Evolutionary conservation across 2,113 vertebrate genomes (phyloP), one percentile per base, ranked within the genome.

Genomic region (Ornithorhynchus anatinus): DNA sequence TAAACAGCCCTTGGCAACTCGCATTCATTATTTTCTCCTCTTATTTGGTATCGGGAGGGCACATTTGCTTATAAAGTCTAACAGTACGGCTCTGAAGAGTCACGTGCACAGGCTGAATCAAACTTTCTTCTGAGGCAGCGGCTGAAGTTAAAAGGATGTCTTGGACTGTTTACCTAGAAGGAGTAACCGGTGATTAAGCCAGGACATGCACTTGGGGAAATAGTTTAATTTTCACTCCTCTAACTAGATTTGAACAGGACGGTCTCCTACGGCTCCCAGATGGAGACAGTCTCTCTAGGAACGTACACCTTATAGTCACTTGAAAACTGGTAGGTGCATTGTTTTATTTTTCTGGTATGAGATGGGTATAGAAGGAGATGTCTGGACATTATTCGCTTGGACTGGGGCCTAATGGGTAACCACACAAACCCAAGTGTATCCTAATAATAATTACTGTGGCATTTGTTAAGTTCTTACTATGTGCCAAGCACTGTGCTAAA

Each of bases 1-100:
- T 68, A 67, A 68, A 15, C 5, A 43, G 14, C 36, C 42, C 57
- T 75, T 33, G 64, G 56, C 51, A 60, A 40, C 63, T 63, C 32
- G 43, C 8, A 57, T 25, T 47, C 58, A 23, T 45, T 35, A 40
- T 8, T 50, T 25, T 64, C 50, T 61, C 11, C 33, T n/a, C 33
- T 23, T 1, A 19, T 25, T 40, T 36, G 6, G n/a, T 35, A 22
- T 29, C 51, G 27, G 39, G 33, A 50, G 59, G 13, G 0, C 31
- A 6, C 35, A 61, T 57, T 39, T 59, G 58, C 45, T 22, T 39
- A 31, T 29, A 39, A 48, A 43, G 22, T 45, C n/a, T 7, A 37
- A 27, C 68, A 37, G 42, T 10, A 44, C 25, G 31, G 36, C 47
- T 50, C 43, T 58, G 29, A 43, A 35, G 35, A 58, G 45, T 17